Conservation (phyloP, 2,888 invertebrate species). For the Orthosia gracilis region DNA sequence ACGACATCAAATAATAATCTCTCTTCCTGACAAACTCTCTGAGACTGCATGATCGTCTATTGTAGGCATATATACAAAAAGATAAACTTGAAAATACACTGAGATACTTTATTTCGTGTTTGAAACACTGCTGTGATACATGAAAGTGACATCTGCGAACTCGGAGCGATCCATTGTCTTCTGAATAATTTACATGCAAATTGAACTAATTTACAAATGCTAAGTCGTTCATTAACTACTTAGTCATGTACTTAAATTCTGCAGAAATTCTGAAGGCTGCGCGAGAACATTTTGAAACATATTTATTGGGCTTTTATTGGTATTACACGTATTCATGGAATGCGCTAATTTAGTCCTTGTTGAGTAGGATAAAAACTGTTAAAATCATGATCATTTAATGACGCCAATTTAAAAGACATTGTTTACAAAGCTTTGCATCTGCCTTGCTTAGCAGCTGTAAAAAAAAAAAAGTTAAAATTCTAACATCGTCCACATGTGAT, state of each 20-base stretch:
- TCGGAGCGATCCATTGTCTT: conserved; percentile 54
- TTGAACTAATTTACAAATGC: conserved; percentile 71
- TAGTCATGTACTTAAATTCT: conserved; percentile 36
- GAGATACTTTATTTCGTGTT: conserved; percentile 16
- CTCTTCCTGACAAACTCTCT: not conserved
- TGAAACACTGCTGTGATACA: conserved; percentile 4
- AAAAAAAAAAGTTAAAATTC: too few relatives aligned
- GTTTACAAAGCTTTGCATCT: not conserved
- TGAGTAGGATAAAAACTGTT: not conserved
- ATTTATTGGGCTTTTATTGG: not conserved
- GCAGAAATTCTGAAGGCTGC: not conserved
- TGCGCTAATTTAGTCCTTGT: not conserved
- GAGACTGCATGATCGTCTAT: not conserved
- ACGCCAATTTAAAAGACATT: not conserved
- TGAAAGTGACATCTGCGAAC: conserved; percentile 56
- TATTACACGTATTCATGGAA: not conserved
- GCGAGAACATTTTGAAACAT: not conserved
- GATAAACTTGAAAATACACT: not conserved
- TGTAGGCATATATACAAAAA: not conserved
- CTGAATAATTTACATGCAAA: conserved; percentile 72
- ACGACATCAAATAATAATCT: not conserved
- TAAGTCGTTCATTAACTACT: conserved; percentile 66
- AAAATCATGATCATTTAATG: not conserved
- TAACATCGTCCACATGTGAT: too few relatives aligned
- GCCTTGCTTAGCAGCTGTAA: too few relatives aligned